Percentiles rank a stretch among this genome's conserved stretches.
Conservation (phyloP, 2,797 vertebrate species). For the Eulemur rubriventer region DNA sequence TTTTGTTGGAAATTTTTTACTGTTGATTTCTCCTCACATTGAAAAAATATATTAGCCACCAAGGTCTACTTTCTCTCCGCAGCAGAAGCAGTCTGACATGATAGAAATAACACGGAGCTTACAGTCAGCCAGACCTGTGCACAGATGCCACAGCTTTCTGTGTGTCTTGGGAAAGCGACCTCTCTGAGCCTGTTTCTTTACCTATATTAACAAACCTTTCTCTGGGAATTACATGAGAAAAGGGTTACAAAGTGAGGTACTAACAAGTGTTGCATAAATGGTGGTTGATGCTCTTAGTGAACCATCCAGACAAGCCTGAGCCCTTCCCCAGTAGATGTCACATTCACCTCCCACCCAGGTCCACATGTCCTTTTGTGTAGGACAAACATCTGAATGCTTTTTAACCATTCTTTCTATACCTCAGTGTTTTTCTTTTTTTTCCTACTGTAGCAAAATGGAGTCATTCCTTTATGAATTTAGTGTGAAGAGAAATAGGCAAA, state of each 20-base stretch:
- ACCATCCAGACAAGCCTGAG: background rate
- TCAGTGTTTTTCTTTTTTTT: background rate
- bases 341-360: background rate
- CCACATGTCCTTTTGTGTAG: background rate
- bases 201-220: background rate
- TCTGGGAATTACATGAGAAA: background rate
- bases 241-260: background rate
- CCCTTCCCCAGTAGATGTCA: background rate
- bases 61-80: background rate
- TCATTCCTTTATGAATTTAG: background rate
- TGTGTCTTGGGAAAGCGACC: background rate
- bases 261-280: rapidly evolving
- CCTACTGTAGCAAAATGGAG: background rate
- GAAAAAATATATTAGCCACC: background rate
- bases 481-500: background rate
- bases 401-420: background rate
- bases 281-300: rapidly evolving
- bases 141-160: background rate
- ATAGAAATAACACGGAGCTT: background rate
- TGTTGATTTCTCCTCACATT: background rate
- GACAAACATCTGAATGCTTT: background rate
- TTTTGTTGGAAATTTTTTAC: background rate
- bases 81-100: background rate
- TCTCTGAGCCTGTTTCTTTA: background rate
- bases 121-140: background rate